Conservation (phyloP, 2,113 vertebrate species). For the Delphinus delphis region DNA sequence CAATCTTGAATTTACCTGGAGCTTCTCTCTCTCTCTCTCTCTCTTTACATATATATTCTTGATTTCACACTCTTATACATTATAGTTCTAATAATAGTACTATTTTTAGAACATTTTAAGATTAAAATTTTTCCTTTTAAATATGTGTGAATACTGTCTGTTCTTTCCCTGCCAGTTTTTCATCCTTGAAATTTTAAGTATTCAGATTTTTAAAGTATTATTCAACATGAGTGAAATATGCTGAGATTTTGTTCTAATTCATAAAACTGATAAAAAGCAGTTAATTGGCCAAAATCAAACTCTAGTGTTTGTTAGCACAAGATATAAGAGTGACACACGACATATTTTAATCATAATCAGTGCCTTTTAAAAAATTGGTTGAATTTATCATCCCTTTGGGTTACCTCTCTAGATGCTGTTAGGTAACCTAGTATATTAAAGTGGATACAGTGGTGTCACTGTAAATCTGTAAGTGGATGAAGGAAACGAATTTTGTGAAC, state of each 20-base stretch:
- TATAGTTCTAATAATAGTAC: not conserved
- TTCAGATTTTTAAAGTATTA: not conserved
- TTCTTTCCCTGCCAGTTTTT: conserved; percentile 29
- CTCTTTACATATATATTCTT: not conserved
- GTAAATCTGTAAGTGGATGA: not conserved
- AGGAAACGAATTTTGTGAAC: conserved; percentile 45
- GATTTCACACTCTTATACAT: not conserved
- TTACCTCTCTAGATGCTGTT: not conserved
- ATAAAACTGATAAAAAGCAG: conserved; percentile 4
- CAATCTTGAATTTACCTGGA: conserved; percentile 8
- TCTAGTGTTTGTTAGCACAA: not conserved
- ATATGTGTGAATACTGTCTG: not conserved
- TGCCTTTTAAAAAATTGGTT: conserved; percentile 30
- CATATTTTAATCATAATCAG: conserved; percentile 24
- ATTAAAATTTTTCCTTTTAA: conserved; percentile 43
- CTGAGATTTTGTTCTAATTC: conserved; percentile 41
- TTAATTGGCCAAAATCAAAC: not conserved
- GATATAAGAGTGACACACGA: not conserved
- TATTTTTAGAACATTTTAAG: conserved; percentile 21
- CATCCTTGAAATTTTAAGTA: conserved; percentile 30
- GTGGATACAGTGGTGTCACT: not conserved
- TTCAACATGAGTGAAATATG: not conserved
- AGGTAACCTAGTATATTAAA: not conserved
- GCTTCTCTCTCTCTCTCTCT: not conserved
- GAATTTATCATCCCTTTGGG: not conserved